These are phyloP conservation scores for Urosaurus nigricauda DNA, from an alignment of 2,797 vertebrate species.

Conservation along the genomic window DNA sequence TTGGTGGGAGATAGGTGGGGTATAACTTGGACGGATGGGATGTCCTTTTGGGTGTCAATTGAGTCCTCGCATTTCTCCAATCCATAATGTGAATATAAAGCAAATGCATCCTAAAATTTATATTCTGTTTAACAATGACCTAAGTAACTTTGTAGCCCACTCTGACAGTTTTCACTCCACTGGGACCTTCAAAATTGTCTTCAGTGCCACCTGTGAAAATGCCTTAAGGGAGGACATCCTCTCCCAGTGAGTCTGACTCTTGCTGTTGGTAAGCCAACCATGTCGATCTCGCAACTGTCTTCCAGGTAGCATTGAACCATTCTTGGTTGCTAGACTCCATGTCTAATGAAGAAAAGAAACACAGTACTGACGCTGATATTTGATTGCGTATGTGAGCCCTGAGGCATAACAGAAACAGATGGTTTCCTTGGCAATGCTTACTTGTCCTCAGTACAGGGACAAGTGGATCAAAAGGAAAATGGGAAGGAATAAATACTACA, in stretches of 20 bases:
- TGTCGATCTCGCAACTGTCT: background rate
- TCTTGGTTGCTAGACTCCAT: slow-evolving; percentile 2
- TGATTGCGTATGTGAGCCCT: background rate
- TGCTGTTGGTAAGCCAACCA: background rate
- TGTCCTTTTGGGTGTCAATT: background rate
- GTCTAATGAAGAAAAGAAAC: slow-evolving; percentile 24
- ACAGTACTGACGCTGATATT: background rate
- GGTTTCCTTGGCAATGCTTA: background rate
- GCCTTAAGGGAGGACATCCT: background rate
- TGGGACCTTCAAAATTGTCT: background rate
- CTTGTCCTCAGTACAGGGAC: slow-evolving; percentile 1
- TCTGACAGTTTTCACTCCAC: background rate
- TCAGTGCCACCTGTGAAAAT: background rate
- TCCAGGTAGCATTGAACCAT: background rate
- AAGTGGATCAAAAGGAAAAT: background rate
- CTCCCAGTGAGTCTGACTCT: background rate
- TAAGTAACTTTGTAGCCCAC: background rate
- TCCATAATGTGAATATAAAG: background rate
- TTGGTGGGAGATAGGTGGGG: no score
- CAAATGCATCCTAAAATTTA: background rate
- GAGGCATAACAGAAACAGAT: slow-evolving; percentile 25
- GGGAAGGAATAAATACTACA: background rate
- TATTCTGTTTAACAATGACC: background rate
- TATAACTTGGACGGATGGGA: no score
- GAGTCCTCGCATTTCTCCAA: background rate